Percentiles rank a stretch among this genome's conserved stretches.
Evolutionary conservation across 2,113 vertebrate genomes (phyloP).

Genomic region (Telmatochromis sp.): DNA sequence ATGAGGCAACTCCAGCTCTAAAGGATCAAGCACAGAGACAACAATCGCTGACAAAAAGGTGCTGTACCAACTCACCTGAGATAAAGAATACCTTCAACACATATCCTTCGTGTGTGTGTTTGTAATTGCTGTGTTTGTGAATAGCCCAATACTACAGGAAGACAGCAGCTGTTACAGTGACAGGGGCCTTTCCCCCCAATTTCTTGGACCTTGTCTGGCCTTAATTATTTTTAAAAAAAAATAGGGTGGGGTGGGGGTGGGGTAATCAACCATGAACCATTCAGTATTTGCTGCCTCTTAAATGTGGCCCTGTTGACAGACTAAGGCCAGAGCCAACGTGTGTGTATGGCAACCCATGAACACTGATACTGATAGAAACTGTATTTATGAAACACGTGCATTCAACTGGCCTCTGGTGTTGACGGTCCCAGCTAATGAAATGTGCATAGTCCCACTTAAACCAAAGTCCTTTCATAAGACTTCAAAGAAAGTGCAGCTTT

Average conservation of each 20-base stretch:
- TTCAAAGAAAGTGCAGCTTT: slow-evolving; percentile 36
- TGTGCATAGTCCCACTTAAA: slow-evolving; percentile 21
- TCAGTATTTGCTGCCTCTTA: slow-evolving; percentile 80
- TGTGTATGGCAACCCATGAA: slow-evolving; percentile 65
- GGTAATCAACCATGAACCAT: slow-evolving; percentile 30
- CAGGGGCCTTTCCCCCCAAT: slow-evolving; percentile 84
- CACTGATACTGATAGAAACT: slow-evolving; percentile 67
- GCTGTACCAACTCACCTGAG: not conserved
- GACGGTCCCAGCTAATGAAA: slow-evolving; percentile 31
- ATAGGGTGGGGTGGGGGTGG: not conserved
- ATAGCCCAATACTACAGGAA: slow-evolving; percentile 53
- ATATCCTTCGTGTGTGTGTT: not conserved
- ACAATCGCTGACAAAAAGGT: not conserved
- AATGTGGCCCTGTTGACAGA: slow-evolving; percentile 85
- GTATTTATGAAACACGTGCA: slow-evolving; percentile 60
- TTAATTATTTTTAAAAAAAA: slow-evolving; percentile 82
- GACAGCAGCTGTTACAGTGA: slow-evolving; percentile 75
- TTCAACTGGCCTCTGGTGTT: slow-evolving; percentile 17
- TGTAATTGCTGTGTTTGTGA: not conserved
- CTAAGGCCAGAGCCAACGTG: slow-evolving; percentile 61
- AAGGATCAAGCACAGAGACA: not conserved
- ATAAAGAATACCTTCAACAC: slow-evolving; percentile 43
- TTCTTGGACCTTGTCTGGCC: slow-evolving; percentile 70
- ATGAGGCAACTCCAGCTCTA: not conserved
- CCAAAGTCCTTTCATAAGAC: slow-evolving; percentile 26